phyloP scores from a whole-genome alignment of 2,113 vertebrate genomes.

The Podarcis muralis region DNA sequence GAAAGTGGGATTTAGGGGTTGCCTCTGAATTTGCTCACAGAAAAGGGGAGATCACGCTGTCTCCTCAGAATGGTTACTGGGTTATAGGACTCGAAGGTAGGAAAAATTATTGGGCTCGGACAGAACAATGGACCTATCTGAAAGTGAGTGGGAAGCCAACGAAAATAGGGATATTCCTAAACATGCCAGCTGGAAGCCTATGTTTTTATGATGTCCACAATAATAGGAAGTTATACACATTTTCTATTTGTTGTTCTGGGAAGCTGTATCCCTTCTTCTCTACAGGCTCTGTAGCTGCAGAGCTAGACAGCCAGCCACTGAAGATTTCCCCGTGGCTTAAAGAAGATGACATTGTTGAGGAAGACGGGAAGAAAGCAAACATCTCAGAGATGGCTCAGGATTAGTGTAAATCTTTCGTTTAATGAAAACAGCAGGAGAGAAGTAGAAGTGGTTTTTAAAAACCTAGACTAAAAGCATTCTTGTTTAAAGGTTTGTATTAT shows the following conservation, averaged over 20 bases:
- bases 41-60: background rate
- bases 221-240: background rate
- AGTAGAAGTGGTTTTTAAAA: too few species aligned
- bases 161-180: background rate
- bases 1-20: background rate
- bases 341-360: background rate
- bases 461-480: too few species aligned
- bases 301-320: background rate
- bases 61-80: background rate
- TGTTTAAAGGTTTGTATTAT: too few species aligned
- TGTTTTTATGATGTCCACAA: background rate
- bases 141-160: background rate
- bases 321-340: background rate
- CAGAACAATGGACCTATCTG: background rate
- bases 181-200: background rate
- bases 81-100: background rate
- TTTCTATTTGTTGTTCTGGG: background rate
- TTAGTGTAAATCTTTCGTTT: too few species aligned
- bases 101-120: background rate
- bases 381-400: too few species aligned
- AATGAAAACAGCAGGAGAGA: too few species aligned
- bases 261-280: slow-evolving; percentile 2
- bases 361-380: background rate
- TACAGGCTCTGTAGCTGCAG: background rate
- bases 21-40: background rate